These are phyloP conservation scores for Sylvia borin DNA, from an alignment of 2,797 vertebrate genomes.

Conservation along the genomic window DNA sequence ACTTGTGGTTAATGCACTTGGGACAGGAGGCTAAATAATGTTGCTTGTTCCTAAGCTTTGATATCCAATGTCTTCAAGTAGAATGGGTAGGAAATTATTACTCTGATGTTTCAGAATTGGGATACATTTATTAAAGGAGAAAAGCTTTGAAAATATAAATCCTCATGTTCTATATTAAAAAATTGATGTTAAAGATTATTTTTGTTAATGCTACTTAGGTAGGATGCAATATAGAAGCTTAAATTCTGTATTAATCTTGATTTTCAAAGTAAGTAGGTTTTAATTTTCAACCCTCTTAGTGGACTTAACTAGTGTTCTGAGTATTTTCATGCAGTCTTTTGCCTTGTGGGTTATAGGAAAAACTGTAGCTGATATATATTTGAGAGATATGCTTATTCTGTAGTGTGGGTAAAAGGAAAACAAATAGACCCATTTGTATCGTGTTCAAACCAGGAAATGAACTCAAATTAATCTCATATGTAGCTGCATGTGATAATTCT, in stretches of 20 bases:
- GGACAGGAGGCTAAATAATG: neutral
- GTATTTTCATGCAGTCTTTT: neutral
- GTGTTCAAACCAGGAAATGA: neutral
- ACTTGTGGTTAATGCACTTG: neutral
- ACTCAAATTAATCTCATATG: neutral
- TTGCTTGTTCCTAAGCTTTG: neutral
- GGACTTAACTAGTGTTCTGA: neutral
- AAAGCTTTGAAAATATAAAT: constrained; percentile 7
- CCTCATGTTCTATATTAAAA: neutral
- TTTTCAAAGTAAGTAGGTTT: neutral
- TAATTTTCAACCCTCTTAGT: constrained; percentile 5
- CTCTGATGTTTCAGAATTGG: neutral
- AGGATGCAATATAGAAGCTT: neutral
- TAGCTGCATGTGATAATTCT: neutral
- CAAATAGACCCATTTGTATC: neutral
- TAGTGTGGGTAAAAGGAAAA: neutral
- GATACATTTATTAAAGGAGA: neutral
- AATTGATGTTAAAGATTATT: neutral
- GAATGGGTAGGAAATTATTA: neutral
- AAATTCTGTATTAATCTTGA: neutral
- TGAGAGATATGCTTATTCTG: neutral
- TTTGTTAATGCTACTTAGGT: neutral
- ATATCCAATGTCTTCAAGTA: neutral
- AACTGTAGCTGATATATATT: neutral
- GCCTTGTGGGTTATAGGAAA: neutral